phyloP scores from a whole-genome alignment of 2,797 vertebrate genomes.

The Eidolon dupreanum region DNA sequence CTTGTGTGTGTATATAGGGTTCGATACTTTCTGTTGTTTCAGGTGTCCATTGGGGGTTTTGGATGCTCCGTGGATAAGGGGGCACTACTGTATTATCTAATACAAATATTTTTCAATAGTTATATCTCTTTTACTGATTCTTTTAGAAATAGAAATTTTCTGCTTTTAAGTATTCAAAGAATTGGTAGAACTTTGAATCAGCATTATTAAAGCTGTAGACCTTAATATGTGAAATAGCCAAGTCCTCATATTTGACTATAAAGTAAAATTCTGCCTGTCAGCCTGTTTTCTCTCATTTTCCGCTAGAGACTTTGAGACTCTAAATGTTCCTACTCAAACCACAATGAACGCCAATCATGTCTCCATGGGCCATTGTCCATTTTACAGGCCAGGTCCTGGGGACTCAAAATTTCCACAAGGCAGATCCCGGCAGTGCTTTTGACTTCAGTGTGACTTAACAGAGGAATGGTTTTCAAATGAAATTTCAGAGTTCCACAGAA shows the following conservation, averaged over 20 bases:
- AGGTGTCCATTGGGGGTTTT: neutral
- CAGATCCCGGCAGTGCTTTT: neutral
- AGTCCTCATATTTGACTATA: neutral
- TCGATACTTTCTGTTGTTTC: neutral
- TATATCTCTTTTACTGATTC: neutral
- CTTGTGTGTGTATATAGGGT: neutral
- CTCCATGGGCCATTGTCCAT: neutral
- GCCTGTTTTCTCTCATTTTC: neutral
- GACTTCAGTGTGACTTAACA: neutral
- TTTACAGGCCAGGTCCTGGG: neutral
- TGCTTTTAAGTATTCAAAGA: slow-evolving; percentile 27
- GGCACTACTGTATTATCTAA: neutral
- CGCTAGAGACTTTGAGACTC: neutral
- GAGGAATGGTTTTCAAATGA: neutral
- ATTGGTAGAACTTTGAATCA: neutral
- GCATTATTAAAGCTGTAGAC: neutral
- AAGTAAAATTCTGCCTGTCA: slow-evolving; percentile 5
- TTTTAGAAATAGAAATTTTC: neutral
- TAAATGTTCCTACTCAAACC: neutral
- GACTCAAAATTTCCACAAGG: neutral
- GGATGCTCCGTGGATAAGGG: neutral
- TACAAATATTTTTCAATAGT: slow-evolving; percentile 28
- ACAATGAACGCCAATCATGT: neutral
- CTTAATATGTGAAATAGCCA: neutral
- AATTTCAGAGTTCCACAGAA: neutral